Conservation (phyloP, 2,888 invertebrate genomes). For the Parelbella ahira region DNA sequence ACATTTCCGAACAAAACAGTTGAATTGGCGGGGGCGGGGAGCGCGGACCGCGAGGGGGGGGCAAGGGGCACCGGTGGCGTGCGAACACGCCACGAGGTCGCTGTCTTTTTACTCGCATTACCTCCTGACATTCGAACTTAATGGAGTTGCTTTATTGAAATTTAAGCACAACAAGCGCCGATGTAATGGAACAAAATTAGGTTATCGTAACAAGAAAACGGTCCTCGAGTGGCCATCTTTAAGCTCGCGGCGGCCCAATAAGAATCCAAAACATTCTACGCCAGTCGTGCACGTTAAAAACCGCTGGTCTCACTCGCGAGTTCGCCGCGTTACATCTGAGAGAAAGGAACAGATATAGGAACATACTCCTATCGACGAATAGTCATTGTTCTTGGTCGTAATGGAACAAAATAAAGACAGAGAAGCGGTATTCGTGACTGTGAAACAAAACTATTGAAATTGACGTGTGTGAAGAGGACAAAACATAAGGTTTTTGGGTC, state of each 20-base stretch:
- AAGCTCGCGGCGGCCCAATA: constrained; percentile 71
- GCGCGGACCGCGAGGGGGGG: constrained; percentile 30
- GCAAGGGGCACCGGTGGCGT: constrained; percentile 39
- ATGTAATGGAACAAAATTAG: constrained; percentile 73
- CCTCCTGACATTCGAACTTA: constrained; percentile 75
- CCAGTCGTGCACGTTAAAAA: constrained; percentile 39
- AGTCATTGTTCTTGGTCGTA: constrained; percentile 78
- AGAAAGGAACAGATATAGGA: constrained; percentile 64
- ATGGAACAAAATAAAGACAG: constrained; percentile 79
- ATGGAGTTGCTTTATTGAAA: constrained; percentile 73
- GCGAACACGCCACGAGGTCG: constrained; percentile 67
- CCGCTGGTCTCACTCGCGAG: constrained; percentile 54
- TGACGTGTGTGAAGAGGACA: constrained; percentile 52
- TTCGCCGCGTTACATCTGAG: constrained; percentile 33
- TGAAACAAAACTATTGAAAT: constrained; percentile 57
- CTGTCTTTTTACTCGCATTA: constrained; percentile 69
- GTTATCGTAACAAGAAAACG: constrained; percentile 77
- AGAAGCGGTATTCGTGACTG: constrained; percentile 79
- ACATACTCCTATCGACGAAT: constrained; percentile 60
- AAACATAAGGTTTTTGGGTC: constrained; percentile 72
- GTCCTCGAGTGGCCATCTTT: constrained; percentile 75
- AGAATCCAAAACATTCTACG: constrained; percentile 69
- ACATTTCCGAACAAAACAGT: constrained; percentile 68
- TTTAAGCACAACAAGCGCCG: constrained; percentile 66
- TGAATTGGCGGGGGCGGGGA: constrained; percentile 48